A percentile compares a stretch with the other conserved stretches of the same genome.
Evolutionary conservation across 2,888 invertebrate species (phyloP).

Genomic region (Aphodius granarius): DNA sequence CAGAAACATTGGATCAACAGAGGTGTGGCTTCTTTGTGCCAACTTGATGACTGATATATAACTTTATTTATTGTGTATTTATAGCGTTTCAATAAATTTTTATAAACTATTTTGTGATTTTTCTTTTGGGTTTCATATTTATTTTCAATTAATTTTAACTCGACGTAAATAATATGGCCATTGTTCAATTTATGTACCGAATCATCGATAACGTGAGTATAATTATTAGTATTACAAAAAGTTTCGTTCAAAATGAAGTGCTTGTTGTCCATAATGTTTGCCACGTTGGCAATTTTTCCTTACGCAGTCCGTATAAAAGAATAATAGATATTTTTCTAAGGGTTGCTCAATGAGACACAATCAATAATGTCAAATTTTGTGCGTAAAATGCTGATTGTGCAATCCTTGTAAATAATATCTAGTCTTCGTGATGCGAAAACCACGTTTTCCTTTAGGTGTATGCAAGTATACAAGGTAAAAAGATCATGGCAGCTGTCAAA

Average conservation of each 20-base stretch:
- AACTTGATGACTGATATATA: conserved; percentile 63
- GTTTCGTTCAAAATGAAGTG: background rate
- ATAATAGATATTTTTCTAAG: background rate
- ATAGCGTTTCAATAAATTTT: background rate
- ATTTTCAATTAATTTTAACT: too few relatives aligned
- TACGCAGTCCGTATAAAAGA: background rate
- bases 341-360: background rate
- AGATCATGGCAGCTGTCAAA: background rate
- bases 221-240: background rate
- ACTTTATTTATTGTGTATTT: background rate
- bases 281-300: background rate
- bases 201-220: background rate
- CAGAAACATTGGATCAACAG: conserved; percentile 79
- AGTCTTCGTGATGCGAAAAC: too few relatives aligned
- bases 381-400: too few relatives aligned
- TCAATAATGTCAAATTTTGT: background rate
- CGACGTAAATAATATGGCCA: too few relatives aligned
- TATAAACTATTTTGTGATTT: too few relatives aligned
- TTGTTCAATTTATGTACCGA: too few relatives aligned
- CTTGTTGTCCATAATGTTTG: background rate
- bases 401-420: too few relatives aligned
- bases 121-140: too few relatives aligned
- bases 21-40: conserved; percentile 77
- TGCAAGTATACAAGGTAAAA: background rate
- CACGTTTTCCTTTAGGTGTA: too few relatives aligned